Base-by-base conservation (phyloP, 1,140 invertebrate genomes). In the Druon quercuslanigerum region DNA sequence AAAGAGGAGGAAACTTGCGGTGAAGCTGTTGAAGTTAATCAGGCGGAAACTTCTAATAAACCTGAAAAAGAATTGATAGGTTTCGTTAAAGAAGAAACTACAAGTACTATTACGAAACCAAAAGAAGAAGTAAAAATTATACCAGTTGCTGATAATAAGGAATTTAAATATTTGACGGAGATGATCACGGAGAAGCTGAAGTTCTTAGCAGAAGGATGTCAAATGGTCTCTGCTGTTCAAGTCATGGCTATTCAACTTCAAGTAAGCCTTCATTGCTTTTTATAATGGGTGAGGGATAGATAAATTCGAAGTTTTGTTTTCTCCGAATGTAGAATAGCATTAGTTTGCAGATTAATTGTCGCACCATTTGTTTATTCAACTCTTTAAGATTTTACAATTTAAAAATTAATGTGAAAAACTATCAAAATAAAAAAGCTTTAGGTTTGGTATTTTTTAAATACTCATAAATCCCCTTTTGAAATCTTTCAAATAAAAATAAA, bases 171-270 rank as follows among this genome's bases (percentile, higher is more conserved):
- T 12, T 80, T 92, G 11, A 91, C 91, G 8, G 89, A 92, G 14
- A 86, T 92, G 4, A 92, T 93, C 51, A 85, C 91, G 50, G 93
- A 94, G 77, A 95, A 95, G 86, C 88, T 95, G 6, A 91, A 92
- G 60, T 95, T 95, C 84, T 88, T 95, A 13, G 93, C 93, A 5
- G 93, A 94, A 73, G 93, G 93, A 8, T 93, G 93, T 82, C 92
- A 93, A 12, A 87, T 89, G 19, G 91, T 94, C 6, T 93, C 94
- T 3, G 92, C 94, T 4, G 93, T 95, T 56, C 94, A 95, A 90
- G 87, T 93, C 25, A 93, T 95, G 90, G 88, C 93, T 20, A 93
- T 95, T 78, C 93, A 95, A 88, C 87, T 94, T 73, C 93, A 95
- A 89, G 95, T 93, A 85, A 88, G 75, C 16, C 40, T 78, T 46